Evolutionary conservation across 1,140 invertebrate species (phyloP), one percentile per base, ranked within the genome.

Genomic region (Archegozetes longisetosus): DNA sequence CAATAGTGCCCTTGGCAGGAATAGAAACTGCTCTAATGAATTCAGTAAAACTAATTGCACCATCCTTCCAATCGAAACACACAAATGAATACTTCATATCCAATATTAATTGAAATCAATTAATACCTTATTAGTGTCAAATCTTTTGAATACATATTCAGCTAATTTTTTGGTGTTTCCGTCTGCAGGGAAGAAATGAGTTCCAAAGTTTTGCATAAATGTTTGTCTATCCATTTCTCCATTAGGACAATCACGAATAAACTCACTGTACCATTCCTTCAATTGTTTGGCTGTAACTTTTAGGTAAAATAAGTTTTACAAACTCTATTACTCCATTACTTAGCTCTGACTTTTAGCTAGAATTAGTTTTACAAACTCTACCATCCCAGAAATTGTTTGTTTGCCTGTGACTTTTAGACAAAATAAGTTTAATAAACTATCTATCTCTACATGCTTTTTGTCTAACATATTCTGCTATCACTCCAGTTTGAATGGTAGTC

Each of bases 241-340:
- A 62, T 70, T 72, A 3, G 75, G 75, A 64, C 75, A 76, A 65
- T 76, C 75, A 58, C 74, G 71, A 58, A 76, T 73, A 62, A 76
- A 76, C 58, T 76, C 75, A 67, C 74, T 74, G 66, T 76, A 75
- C 71, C 71, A 53, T 24, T 23, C 22, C 26, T 53, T 53, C 22
- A 53, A 26, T 26, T 53, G 51, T 24, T 22, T 24, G 26, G 17
- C 25, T 53, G 51, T 14, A 53, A 53, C 51, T 53, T 4, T 50
- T 4, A 9, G 17, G n/a, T 46, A 40, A 40, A 40, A 40, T 40
- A 40, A 40, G 6, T 40, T 40, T 40, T 40, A 40, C 6, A 40
- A 40, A 40, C 17, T 40, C 17, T 9, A 40, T 40, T 9, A 40
- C 32, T n/a, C n/a, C n/a, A n/a, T n/a, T n/a, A n/a, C n/a, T n/a